Evolutionary conservation across 2,797 vertebrate genomes (phyloP), one percentile per base, ranked within the genome.

Genomic region (Tachyglossus aculeatus): DNA sequence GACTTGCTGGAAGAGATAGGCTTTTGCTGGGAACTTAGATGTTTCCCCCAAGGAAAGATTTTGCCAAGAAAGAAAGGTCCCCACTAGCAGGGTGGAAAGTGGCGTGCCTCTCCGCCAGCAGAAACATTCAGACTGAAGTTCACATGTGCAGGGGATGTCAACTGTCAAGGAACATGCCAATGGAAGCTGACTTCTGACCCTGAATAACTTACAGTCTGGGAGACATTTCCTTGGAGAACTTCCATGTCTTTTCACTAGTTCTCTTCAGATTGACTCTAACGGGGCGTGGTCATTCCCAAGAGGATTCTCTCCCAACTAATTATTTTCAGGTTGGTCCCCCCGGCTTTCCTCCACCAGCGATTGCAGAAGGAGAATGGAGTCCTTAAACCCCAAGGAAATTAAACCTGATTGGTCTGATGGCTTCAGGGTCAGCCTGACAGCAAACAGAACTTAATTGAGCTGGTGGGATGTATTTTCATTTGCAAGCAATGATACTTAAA

Each of bases 361-460:
- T 31, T 11, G 8, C 7, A 27, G 27, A 10, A 11, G 3, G n/a
- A 10, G 27, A 27, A 29, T 48, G 25, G 45, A 4, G 9, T 18
- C 12, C 27, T 11, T 9, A 18, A 7, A 48, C 25, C 18, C 22
- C 76, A 78, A 80, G 66, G 78, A 78, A 78, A 25, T 0, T 31
- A 2, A 18, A 64, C 78, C 76, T 68, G 40, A 38, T 29, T 14
- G 66, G 78, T 59, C 59, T 38, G 16, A 43, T 55, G 66, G 40
- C 71, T 71, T 75, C 82, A 78, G 80, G 85, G 78, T 83, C 80
- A 81, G 78, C 63, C 61, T 44, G 52, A 73, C 0, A 27, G 80
- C 78, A 83, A 83, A 85, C 71, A 81, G 64, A 67, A 83, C 71
- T 83, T 83, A 87, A 85, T 83, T 85, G 80, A 85, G 74, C 78